Percentiles rank a stretch among this genome's conserved stretches.
Evolutionary conservation across 2,113 vertebrate genomes (phyloP).

Genomic region (Oreochromis niloticus): DNA sequence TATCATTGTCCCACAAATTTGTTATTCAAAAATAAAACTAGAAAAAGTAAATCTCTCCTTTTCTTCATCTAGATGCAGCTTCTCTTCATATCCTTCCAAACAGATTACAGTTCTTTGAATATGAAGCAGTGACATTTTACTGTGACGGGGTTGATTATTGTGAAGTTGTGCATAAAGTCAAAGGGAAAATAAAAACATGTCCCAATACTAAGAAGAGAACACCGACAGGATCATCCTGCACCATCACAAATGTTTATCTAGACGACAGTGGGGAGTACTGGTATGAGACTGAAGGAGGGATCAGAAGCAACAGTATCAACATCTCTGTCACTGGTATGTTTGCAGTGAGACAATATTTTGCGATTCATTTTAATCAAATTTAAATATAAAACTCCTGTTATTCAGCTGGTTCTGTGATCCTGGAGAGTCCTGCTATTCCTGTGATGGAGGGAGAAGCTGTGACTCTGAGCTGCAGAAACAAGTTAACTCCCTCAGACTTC

Average conservation of each 20-base stretch:
- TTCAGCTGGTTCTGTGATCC: not conserved
- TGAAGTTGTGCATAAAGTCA: not conserved
- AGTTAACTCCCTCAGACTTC: not conserved
- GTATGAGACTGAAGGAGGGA: not conserved
- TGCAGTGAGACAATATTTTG: not conserved
- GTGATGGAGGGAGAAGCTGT: not conserved
- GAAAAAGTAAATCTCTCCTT: not conserved
- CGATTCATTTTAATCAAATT: not conserved
- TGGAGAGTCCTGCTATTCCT: not conserved
- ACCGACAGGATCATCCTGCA: not conserved
- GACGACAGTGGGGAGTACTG: not conserved
- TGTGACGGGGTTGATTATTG: not conserved
- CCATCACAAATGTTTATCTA: not conserved
- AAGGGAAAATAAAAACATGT: not conserved
- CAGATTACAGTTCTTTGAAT: not conserved
- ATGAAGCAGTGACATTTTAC: not conserved
- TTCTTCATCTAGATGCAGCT: not conserved
- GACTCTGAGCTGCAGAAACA: not conserved
- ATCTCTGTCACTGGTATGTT: not conserved
- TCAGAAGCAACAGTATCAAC: not conserved
- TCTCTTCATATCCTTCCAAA: not conserved
- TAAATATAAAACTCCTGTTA: fast-evolving
- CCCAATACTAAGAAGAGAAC: not conserved
- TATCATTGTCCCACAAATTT: not conserved
- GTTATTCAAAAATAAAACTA: not conserved